Conservation (phyloP, 2,888 invertebrate species). For the Dasypogon diadema region DNA sequence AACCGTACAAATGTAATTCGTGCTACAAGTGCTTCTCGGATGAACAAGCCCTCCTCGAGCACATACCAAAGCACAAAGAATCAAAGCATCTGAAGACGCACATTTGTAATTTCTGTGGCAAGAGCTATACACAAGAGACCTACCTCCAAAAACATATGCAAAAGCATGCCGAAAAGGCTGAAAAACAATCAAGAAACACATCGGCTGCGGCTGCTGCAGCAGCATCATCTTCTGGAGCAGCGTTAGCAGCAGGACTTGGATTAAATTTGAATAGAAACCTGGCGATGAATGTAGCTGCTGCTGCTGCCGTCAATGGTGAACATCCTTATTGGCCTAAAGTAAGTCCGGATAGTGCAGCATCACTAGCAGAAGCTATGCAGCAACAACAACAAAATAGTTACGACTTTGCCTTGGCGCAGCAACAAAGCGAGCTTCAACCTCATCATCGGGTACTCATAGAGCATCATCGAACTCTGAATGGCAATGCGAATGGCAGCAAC, state of each 20-base stretch:
- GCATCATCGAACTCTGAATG: slow-evolving; percentile 67
- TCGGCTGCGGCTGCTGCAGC: slow-evolving; percentile 59
- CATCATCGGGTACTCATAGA: slow-evolving; percentile 75
- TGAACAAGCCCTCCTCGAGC: slow-evolving; percentile 96
- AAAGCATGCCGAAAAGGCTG: slow-evolving; percentile 94
- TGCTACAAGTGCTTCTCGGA: slow-evolving; percentile 99
- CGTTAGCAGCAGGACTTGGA: slow-evolving; percentile 64
- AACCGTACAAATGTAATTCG: slow-evolving; percentile 99
- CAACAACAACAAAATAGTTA: slow-evolving; percentile 70
- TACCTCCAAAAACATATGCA: slow-evolving; percentile 99
- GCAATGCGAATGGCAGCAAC: slow-evolving; percentile 58
- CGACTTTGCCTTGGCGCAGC: slow-evolving; percentile 69
- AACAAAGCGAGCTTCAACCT: slow-evolving; percentile 67
- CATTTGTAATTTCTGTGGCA: slow-evolving; percentile 99
- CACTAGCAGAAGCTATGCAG: slow-evolving; percentile 75
- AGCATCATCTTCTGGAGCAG: slow-evolving; percentile 55
- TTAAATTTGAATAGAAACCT: slow-evolving; percentile 59
- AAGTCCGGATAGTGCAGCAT: slow-evolving; percentile 78
- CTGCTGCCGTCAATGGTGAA: slow-evolving; percentile 70
- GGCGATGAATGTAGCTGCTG: slow-evolving; percentile 61
- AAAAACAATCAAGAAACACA: slow-evolving; percentile 78
- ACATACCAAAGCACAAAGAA: slow-evolving; percentile 99
- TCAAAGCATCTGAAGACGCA: slow-evolving; percentile 99
- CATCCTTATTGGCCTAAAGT: slow-evolving; percentile 91
- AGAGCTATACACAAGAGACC: slow-evolving; percentile 99